Conservation (phyloP, 2,113 vertebrate species). For the Amphilophus citrinellus region DNA sequence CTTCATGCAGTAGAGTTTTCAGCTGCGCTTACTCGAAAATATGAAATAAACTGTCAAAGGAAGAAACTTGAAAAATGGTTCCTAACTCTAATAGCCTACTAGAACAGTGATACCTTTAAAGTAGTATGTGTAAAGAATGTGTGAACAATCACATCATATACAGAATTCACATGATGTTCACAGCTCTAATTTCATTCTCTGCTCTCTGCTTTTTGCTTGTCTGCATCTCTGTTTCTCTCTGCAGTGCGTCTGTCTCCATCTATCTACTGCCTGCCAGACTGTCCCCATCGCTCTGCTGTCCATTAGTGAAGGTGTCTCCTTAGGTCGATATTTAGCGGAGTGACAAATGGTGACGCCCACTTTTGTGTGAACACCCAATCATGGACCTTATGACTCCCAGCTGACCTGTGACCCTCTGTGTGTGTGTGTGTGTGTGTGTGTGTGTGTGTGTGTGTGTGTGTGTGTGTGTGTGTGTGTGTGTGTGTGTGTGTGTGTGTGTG, state of each 20-base stretch:
- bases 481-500: conserved; percentile 7
- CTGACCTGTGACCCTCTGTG: conserved; percentile 44
- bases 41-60: too few species aligned
- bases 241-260: conserved; percentile 6
- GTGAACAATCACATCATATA: not conserved
- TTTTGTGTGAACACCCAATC: conserved; percentile 72
- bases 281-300: conserved; percentile 2
- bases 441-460: not conserved
- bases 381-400: conserved; percentile 62
- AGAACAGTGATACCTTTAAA: too few species aligned
- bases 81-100: too few species aligned
- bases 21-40: too few species aligned
- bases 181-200: conserved; percentile 5
- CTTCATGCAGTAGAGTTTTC: too few species aligned
- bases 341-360: conserved; percentile 55
- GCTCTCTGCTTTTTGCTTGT: not conserved
- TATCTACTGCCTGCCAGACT: not conserved
- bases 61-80: too few species aligned
- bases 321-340: conserved; percentile 65
- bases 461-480: not conserved
- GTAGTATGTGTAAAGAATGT: too few species aligned
- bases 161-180: conserved; percentile 8
- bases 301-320: conserved; percentile 57
- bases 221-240: not conserved
- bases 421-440: too few species aligned